These are phyloP conservation scores for Eulemur macaco DNA, from an alignment of 2,113 vertebrate genomes.

Conservation along the genomic window DNA sequence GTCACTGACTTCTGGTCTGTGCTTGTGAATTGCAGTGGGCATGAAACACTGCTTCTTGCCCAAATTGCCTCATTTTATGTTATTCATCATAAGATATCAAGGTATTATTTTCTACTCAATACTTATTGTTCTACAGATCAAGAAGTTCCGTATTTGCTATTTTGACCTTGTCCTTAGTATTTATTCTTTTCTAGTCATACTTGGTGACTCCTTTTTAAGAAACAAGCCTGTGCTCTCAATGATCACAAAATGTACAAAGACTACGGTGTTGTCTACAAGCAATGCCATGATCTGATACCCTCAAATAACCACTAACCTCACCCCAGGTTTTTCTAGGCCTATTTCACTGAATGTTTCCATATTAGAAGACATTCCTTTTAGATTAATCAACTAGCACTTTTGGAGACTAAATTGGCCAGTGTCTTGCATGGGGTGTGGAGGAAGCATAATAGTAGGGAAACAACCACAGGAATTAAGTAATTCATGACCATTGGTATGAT, in stretches of 20 bases:
- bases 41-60: neutral
- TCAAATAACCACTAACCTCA: neutral
- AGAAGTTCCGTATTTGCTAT: neutral
- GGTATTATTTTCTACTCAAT: neutral
- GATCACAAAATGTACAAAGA: too few relatives aligned
- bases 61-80: neutral
- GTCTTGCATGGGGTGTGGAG: neutral
- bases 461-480: constrained; percentile 27
- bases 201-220: neutral
- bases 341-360: neutral
- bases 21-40: neutral
- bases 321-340: neutral
- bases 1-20: neutral
- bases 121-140: neutral
- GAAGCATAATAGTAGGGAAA: constrained; percentile 27
- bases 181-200: neutral
- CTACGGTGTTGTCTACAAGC: neutral
- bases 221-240: neutral
- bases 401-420: neutral
- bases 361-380: neutral
- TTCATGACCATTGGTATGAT: neutral
- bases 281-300: neutral
- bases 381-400: neutral
- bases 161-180: neutral
- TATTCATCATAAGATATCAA: neutral